Evolutionary conservation across 1,140 invertebrate genomes (phyloP).

Genomic region (Drosophila auraria): DNA sequence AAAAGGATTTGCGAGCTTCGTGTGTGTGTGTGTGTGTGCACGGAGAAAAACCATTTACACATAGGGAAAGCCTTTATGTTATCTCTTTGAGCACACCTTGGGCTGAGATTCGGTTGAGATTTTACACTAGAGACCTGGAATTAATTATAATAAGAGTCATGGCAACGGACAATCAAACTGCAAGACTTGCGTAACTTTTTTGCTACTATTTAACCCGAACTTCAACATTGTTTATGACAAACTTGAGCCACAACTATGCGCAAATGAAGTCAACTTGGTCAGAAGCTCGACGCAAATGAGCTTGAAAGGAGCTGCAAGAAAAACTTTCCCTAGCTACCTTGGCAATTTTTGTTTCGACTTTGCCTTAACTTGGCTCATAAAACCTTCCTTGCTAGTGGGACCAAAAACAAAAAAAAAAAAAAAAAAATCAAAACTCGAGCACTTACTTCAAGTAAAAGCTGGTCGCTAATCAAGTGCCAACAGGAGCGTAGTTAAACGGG

Average conservation of each 20-base stretch:
- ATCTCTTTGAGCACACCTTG: constrained; percentile 4
- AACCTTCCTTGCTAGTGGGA: constrained; percentile 27
- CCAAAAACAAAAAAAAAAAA: constrained; percentile 24
- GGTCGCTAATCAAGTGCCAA: constrained; percentile 75
- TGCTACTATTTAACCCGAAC: constrained; percentile 72
- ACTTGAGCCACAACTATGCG: constrained; percentile 77
- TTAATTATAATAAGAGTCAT: constrained; percentile 34
- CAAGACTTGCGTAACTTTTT: constrained; percentile 58
- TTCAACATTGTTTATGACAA: constrained; percentile 80
- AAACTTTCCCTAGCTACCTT: constrained; percentile 66
- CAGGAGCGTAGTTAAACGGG: constrained; percentile 27
- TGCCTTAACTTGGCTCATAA: constrained; percentile 65
- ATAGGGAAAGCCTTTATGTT: constrained; percentile 1
- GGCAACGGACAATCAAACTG: constrained; percentile 69
- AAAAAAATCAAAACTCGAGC: constrained; percentile 25
- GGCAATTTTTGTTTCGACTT: constrained; percentile 60
- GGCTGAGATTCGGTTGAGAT: neutral
- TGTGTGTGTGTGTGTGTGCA: neutral
- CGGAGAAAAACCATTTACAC: neutral
- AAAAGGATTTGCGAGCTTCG: constrained; percentile 39
- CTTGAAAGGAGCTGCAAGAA: constrained; percentile 39
- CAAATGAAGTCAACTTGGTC: constrained; percentile 78
- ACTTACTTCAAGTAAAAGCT: constrained; percentile 53
- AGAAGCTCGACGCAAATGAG: constrained; percentile 65
- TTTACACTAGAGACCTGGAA: constrained; percentile 30